A percentile compares a stretch with the other conserved stretches of the same genome.
These are phyloP conservation scores for Oscheius onirici DNA, from an alignment of 2,888 invertebrate species.

Conservation along the genomic window DNA sequence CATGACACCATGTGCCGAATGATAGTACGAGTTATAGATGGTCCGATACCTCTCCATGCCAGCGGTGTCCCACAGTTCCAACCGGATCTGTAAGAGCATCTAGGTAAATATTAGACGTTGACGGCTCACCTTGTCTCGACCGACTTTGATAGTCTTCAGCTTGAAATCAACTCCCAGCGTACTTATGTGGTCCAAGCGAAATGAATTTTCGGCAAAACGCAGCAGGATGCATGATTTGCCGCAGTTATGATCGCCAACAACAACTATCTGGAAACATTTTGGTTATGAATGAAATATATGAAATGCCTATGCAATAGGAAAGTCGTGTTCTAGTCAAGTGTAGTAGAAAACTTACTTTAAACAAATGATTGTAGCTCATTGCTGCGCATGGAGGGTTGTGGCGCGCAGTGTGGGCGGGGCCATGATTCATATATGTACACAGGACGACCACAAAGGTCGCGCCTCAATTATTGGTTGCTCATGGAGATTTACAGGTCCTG, in stretches of 20 bases:
- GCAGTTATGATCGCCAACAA: constrained; percentile 71
- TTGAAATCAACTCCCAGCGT: constrained; percentile 72
- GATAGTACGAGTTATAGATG: constrained; percentile 72
- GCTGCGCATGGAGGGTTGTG: constrained; percentile 30
- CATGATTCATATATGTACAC: constrained; percentile 32
- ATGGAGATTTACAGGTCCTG: constrained; percentile 18
- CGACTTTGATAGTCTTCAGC: constrained; percentile 71
- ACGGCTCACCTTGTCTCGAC: constrained; percentile 62
- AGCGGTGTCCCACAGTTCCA: constrained; percentile 69
- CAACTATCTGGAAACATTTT: constrained; percentile 56
- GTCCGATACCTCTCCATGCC: constrained; percentile 71
- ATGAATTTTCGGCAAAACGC: constrained; percentile 70
- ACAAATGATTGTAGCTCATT: constrained; percentile 72
- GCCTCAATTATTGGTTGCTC: constrained; percentile 26
- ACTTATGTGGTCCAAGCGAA: constrained; percentile 67
- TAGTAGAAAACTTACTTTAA: constrained; percentile 58
- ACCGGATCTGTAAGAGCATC: constrained; percentile 52
- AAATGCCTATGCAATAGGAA: background rate
- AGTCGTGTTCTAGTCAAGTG: background rate
- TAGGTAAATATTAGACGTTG: background rate
- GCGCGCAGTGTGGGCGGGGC: constrained; percentile 36
- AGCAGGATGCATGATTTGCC: constrained; percentile 72
- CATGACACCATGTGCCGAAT: constrained; percentile 72
- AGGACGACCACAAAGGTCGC: constrained; percentile 30
- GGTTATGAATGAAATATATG: background rate